Percentiles rank a stretch among this genome's conserved stretches.
Conservation (phyloP, 30 jellyfish, hydroid and myxozoan species). For the Pelagia noctiluca region DNA sequence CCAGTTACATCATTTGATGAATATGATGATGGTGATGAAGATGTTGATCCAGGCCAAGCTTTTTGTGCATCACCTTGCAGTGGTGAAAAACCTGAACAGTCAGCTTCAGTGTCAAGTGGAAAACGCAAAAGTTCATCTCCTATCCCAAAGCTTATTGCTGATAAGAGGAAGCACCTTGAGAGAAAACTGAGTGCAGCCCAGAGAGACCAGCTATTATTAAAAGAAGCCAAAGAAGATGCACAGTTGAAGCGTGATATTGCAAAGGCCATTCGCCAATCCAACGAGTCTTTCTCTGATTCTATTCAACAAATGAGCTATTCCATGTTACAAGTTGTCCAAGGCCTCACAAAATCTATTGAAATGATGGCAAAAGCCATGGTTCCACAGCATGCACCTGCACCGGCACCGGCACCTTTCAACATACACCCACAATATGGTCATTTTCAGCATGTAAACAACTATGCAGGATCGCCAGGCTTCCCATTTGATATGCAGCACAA, state of each 20-base stretch:
- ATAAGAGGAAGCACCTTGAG: conserved; percentile 63
- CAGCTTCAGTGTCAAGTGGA: conserved; percentile 18
- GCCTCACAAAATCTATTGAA: conserved; percentile 56
- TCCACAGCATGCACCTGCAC: conserved; percentile 12
- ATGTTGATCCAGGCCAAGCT: background rate
- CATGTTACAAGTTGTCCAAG: conserved; percentile 42
- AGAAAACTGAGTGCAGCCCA: conserved; percentile 53
- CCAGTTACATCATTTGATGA: conserved; percentile 7
- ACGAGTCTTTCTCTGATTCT: conserved; percentile 27
- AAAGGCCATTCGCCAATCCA: conserved; percentile 55
- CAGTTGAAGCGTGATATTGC: conserved; percentile 46
- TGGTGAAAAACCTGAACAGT: conserved; percentile 10
- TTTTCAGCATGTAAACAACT: conserved; percentile 38
- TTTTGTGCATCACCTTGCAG: background rate
- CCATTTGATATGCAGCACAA: conserved; percentile 6
- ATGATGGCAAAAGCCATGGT: conserved; percentile 47
- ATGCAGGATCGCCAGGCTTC: conserved; percentile 10
- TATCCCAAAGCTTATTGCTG: conserved; percentile 55
- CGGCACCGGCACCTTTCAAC: conserved; percentile 46
- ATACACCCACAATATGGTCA: conserved; percentile 50
- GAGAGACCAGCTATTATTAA: conserved; percentile 29
- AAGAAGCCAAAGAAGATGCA: conserved; percentile 52
- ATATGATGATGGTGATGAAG: conserved; percentile 11
- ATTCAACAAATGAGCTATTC: conserved; percentile 48
- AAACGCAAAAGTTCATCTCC: conserved; percentile 42